These are phyloP conservation scores for Osmoderma eremita DNA, from an alignment of 2,888 invertebrate species.

Conservation along the genomic window DNA sequence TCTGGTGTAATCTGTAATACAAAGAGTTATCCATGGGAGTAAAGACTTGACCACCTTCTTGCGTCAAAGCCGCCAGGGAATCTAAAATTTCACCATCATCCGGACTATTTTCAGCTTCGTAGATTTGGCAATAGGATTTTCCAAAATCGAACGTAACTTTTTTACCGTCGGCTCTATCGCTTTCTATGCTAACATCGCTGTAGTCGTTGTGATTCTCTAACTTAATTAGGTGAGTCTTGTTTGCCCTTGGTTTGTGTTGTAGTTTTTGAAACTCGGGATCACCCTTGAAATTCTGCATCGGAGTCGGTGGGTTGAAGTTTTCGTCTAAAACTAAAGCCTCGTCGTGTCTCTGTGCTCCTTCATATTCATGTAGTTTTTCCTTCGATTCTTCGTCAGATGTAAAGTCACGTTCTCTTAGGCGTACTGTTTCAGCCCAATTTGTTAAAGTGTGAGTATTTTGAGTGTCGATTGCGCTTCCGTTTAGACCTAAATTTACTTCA, in stretches of 20 bases:
- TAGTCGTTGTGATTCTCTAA: slow-evolving; percentile 32
- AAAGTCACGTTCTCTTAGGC: slow-evolving; percentile 17
- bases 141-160: slow-evolving; percentile 28
- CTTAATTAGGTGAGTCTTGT: slow-evolving; percentile 14
- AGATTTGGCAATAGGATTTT: slow-evolving; percentile 30
- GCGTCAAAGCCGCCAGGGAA: neutral
- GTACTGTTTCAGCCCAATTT: slow-evolving; percentile 14
- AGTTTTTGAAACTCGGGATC: slow-evolving; percentile 6
- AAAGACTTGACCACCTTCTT: slow-evolving; percentile 1
- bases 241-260: neutral
- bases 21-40: neutral
- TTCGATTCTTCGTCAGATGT: slow-evolving; percentile 1
- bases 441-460: neutral
- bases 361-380: slow-evolving; percentile 16
- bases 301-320: too few relatives aligned
- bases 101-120: slow-evolving; percentile 8
- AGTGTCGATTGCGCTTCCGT: too few relatives aligned
- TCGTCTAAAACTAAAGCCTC: slow-evolving; percentile 19
- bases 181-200: neutral
- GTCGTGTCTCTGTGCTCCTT: slow-evolving; percentile 16
- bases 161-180: slow-evolving; percentile 9
- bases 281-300: neutral
- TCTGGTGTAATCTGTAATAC: neutral
- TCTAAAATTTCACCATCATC: slow-evolving; percentile 3
- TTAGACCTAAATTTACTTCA: neutral